Evolutionary conservation across 2,797 vertebrate species (phyloP).

Genomic region (Rallus crepitans): DNA sequence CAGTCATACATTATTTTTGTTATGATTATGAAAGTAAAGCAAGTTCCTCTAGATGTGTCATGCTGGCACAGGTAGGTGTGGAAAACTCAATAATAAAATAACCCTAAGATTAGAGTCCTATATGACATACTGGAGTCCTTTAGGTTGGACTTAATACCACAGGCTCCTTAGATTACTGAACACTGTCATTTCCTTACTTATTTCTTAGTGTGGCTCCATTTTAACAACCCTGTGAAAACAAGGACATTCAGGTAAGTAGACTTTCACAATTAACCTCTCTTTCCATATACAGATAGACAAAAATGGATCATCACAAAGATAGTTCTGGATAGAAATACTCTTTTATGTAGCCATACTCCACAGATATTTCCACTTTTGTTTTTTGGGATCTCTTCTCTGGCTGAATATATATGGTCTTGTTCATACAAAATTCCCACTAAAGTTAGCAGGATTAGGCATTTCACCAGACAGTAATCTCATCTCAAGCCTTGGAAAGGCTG

Average conservation of each 20-base stretch:
- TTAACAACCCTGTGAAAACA: background rate
- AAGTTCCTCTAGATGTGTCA: background rate
- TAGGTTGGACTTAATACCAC: background rate
- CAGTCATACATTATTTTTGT: background rate
- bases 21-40: background rate
- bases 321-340: background rate
- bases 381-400: background rate
- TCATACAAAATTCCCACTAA: background rate
- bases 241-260: background rate
- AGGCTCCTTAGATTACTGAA: background rate
- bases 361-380: background rate
- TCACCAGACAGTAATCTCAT: background rate
- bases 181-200: background rate
- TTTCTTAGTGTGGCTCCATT: background rate
- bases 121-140: background rate
- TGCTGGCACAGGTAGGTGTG: background rate
- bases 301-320: background rate
- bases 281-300: background rate
- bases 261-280: background rate
- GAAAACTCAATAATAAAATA: background rate
- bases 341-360: background rate
- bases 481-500: background rate
- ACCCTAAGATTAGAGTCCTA: background rate
- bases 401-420: accelerated
- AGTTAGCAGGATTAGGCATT: background rate